Percentiles rank a stretch among this genome's conserved stretches.
These are phyloP conservation scores for Lagocephalus sceleratus DNA, from an alignment of 2,797 vertebrate genomes.

Conservation along the genomic window DNA sequence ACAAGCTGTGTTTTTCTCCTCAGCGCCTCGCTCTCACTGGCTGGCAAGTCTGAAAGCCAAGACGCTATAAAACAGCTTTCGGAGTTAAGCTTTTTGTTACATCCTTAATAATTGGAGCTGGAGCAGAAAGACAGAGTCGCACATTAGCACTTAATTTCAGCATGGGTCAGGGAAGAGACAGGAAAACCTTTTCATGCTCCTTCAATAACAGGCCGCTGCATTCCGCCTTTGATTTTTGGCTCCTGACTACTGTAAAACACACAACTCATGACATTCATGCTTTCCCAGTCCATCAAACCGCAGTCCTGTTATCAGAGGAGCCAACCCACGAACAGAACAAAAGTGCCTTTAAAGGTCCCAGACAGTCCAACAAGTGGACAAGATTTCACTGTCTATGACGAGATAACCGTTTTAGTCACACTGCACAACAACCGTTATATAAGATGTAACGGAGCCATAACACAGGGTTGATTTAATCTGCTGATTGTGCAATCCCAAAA, in stretches of 20 bases:
- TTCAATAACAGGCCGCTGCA: conserved; percentile 52
- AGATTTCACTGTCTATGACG: no score
- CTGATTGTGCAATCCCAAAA: no score
- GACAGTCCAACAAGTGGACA: no score
- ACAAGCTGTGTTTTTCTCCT: conserved; percentile 37
- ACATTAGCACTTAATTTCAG: conserved; percentile 43
- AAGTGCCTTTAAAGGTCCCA: no score
- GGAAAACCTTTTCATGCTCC: conserved; percentile 31
- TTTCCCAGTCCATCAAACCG: conserved; percentile 6
- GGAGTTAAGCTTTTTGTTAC: conserved; percentile 27
- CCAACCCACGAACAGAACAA: no score
- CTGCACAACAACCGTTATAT: no score
- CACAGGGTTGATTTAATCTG: no score
- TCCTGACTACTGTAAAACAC: conserved; percentile 19
- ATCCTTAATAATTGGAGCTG: conserved; percentile 42
- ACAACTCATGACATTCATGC: conserved; percentile 25
- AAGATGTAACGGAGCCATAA: no score
- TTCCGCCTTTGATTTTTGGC: conserved; percentile 63
- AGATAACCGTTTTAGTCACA: no score
- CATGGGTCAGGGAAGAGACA: conserved; percentile 38
- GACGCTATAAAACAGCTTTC: conserved; percentile 29
- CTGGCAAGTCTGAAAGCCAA: conserved; percentile 38
- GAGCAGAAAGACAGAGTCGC: conserved; percentile 24
- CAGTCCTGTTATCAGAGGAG: background rate
- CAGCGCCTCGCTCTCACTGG: conserved; percentile 33